These are phyloP conservation scores for Drosophila emarginata DNA, from an alignment of 2,888 invertebrate species.

Conservation along the genomic window DNA sequence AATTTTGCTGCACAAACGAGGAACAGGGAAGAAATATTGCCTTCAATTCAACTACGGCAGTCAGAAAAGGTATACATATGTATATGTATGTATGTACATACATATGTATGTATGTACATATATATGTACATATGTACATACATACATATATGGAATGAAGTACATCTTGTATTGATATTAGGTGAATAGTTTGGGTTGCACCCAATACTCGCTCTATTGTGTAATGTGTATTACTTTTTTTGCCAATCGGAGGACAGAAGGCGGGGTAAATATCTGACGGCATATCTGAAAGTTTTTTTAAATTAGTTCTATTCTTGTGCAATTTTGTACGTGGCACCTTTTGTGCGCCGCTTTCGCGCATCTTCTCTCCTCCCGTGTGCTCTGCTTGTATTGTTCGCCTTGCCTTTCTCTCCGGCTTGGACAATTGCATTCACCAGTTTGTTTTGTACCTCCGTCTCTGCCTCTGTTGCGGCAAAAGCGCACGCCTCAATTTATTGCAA, in stretches of 20 bases:
- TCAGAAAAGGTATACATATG: too few relatives aligned
- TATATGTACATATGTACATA: too few relatives aligned
- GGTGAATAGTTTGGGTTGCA: not conserved
- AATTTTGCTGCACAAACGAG: constrained; percentile 15
- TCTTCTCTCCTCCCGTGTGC: constrained; percentile 31
- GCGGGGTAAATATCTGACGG: constrained; percentile 34
- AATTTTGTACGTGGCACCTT: constrained; percentile 73
- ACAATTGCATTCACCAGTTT: not conserved
- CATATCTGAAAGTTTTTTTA: constrained; percentile 69
- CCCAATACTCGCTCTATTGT: constrained; percentile 46
- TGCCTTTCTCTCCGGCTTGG: constrained; percentile 31
- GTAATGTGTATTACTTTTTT: constrained; percentile 65
- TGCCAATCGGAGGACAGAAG: constrained; percentile 2
- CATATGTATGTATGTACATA: too few relatives aligned
- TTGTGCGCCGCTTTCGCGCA: constrained; percentile 48
- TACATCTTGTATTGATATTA: constrained; percentile 4
- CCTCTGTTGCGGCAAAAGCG: constrained; percentile 22
- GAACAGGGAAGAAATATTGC: constrained; percentile 31
- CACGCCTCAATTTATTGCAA: constrained; percentile 17
- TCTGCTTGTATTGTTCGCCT: constrained; percentile 59
- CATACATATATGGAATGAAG: not conserved
- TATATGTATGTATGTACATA: too few relatives aligned
- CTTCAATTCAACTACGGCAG: not conserved
- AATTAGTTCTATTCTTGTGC: constrained; percentile 77
- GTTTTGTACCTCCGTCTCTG: constrained; percentile 14